These are phyloP conservation scores for Trinectes maculatus DNA, from an alignment of 2,113 vertebrate species.

Conservation along the genomic window DNA sequence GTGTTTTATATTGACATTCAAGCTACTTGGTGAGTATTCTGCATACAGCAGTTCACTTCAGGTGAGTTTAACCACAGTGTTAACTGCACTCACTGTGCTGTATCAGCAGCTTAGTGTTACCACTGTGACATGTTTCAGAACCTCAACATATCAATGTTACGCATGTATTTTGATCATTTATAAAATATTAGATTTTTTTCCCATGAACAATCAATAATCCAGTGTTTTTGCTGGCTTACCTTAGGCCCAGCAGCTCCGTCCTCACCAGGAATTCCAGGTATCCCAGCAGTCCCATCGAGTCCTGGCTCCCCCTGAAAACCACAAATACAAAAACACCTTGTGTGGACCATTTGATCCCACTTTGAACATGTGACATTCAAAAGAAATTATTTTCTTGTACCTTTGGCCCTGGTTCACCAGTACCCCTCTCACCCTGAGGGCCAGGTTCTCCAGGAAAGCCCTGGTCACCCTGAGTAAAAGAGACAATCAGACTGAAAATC, in stretches of 20 bases:
- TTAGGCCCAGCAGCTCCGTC: slow-evolving; percentile 78
- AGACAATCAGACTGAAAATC: neutral
- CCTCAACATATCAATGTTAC: no score
- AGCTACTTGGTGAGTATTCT: no score
- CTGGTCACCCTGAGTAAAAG: slow-evolving; percentile 76
- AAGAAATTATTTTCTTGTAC: slow-evolving; percentile 34
- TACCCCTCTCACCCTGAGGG: slow-evolving; percentile 72
- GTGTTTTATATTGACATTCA: neutral
- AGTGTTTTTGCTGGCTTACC: slow-evolving; percentile 57
- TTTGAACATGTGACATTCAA: neutral
- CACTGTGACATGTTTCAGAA: no score
- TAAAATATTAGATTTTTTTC: no score
- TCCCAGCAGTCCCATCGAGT: slow-evolving; percentile 69
- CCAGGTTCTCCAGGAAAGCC: slow-evolving; percentile 81
- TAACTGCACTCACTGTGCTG: no score
- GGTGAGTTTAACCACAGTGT: no score
- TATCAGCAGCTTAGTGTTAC: no score
- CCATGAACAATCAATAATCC: no score
- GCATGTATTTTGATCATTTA: no score
- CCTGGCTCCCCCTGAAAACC: slow-evolving; percentile 76
- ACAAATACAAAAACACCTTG: neutral
- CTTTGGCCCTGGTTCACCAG: slow-evolving; percentile 79
- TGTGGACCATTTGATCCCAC: neutral
- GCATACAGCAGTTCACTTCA: no score
- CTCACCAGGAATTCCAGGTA: slow-evolving; percentile 82